Evolutionary conservation across 2,113 vertebrate species (phyloP).

Genomic region (Platysternon megacephalum): DNA sequence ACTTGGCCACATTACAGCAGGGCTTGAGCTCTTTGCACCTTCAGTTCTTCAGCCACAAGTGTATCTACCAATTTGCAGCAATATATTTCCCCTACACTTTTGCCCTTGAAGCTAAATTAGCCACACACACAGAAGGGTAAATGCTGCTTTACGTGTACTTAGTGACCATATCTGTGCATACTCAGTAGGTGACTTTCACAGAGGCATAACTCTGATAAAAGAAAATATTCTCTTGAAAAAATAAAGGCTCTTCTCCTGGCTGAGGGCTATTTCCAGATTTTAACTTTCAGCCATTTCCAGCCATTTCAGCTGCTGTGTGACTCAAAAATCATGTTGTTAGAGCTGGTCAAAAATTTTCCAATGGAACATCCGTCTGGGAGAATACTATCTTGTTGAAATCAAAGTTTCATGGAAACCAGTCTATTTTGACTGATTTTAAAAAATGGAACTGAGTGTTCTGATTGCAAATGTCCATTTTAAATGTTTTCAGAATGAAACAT

Average conservation of each 20-base stretch:
- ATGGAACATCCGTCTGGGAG: not conserved
- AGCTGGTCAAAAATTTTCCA: not conserved
- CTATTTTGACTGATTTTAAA: not conserved
- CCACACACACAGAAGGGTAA: not conserved
- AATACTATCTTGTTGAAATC: not conserved
- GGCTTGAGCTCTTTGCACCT: not conserved
- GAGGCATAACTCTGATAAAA: not conserved
- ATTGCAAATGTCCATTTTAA: not conserved
- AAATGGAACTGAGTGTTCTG: not conserved
- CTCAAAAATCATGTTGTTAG: not conserved
- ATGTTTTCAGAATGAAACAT: not conserved
- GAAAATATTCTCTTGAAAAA: not conserved
- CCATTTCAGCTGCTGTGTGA: not conserved
- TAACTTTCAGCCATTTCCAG: not conserved
- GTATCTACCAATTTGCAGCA: not conserved
- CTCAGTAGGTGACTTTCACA: not conserved
- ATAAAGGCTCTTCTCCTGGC: rapidly evolving
- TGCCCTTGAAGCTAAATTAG: not conserved
- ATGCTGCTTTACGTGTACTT: rapidly evolving
- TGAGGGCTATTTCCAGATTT: not conserved
- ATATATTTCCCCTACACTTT: not conserved
- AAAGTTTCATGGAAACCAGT: not conserved
- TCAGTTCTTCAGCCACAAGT: not conserved
- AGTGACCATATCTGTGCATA: not conserved
- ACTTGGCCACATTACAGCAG: not conserved